These are phyloP conservation scores for Magallana angulata DNA, from an alignment of 1,140 invertebrate genomes.

Conservation along the genomic window DNA sequence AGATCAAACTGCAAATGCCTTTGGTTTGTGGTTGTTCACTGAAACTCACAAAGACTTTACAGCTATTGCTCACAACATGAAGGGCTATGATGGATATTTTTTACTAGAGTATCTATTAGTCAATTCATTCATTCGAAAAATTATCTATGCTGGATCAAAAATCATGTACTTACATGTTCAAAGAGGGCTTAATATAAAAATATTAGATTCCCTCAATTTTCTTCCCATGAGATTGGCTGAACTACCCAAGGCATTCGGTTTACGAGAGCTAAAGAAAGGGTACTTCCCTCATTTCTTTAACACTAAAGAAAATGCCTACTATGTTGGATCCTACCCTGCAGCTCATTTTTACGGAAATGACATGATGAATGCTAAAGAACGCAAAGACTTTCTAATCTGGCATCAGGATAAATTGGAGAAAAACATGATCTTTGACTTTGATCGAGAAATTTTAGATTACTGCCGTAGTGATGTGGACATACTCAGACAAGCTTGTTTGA, in stretches of 20 bases:
- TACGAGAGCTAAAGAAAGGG: slow-evolving; percentile 53
- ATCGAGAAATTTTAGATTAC: slow-evolving; percentile 48
- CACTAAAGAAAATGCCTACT: slow-evolving; percentile 39
- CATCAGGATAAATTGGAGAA: slow-evolving; percentile 26
- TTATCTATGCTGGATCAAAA: slow-evolving; percentile 41
- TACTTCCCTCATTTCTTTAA: slow-evolving; percentile 59
- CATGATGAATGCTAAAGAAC: slow-evolving; percentile 31
- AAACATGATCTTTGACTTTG: slow-evolving; percentile 44
- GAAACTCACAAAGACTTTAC: slow-evolving; percentile 41
- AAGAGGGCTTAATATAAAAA: slow-evolving; percentile 26
- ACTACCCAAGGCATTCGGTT: slow-evolving; percentile 48
- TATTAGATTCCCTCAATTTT: slow-evolving; percentile 43
- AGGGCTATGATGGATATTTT: slow-evolving; percentile 45
- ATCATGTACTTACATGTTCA: slow-evolving; percentile 31
- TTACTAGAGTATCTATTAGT: slow-evolving; percentile 39
- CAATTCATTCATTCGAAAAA: background rate
- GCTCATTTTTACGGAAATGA: slow-evolving; percentile 39
- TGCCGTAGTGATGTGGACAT: slow-evolving; percentile 54
- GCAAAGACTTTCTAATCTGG: slow-evolving; percentile 54
- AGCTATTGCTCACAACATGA: slow-evolving; percentile 43
- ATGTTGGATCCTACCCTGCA: slow-evolving; percentile 47
- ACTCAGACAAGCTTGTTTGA: slow-evolving; percentile 40
- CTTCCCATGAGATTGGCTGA: slow-evolving; percentile 44
- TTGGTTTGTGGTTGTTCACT: slow-evolving; percentile 49
- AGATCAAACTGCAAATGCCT: background rate